Base-by-base conservation (phyloP, 2,797 vertebrate genomes). In the Adrianichthys oophorus region DNA sequence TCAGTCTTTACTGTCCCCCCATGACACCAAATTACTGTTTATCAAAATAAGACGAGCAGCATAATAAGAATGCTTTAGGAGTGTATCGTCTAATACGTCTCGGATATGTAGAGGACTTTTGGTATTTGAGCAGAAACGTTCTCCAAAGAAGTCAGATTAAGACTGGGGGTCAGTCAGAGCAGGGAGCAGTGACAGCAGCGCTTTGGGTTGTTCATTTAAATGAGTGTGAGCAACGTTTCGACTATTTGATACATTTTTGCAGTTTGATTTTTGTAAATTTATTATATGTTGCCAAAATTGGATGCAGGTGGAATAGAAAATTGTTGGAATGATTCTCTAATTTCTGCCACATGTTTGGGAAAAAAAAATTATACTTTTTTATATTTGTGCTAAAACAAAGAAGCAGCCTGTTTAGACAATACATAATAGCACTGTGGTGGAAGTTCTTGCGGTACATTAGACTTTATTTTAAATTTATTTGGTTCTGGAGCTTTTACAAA, bases 1-100 rank as follows among this genome's bases (percentile, higher is more conserved):
- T 90, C 84, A 83, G 26, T 46, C 67, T 50, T 43, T 7, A 42
- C 85, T 84, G 83, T 85, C 85, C 77, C 75, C 32, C 76, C 68
- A 47, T 85, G 86, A 85, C 89, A 87, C 83, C 82, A 88, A 84
- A 89, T 89, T 76, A 87, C 85, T 84, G 76, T 89, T 89, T 82
- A 85, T 90, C 81, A 79, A 82, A 88, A 80, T 82, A 85, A 80
- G 80, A 83, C 59, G 70, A 60, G 74, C 62, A 7, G 43, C 19
- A 75, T 79, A 79, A 79, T 84, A 71, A 74, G 74, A 72, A 83
- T 78, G 48, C 70, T 76, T 74, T 67, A 46, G 71, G 57, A 66
- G 69, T 68, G 70, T 59, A 46, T 59, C 57, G 3, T 52, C 68
- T 82, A 68, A 84, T 72, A 65, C 61, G 41, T 65, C 53, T 57